Conservation (phyloP, 2,888 invertebrate genomes). For the Rhopalosiphum nymphaeae region DNA sequence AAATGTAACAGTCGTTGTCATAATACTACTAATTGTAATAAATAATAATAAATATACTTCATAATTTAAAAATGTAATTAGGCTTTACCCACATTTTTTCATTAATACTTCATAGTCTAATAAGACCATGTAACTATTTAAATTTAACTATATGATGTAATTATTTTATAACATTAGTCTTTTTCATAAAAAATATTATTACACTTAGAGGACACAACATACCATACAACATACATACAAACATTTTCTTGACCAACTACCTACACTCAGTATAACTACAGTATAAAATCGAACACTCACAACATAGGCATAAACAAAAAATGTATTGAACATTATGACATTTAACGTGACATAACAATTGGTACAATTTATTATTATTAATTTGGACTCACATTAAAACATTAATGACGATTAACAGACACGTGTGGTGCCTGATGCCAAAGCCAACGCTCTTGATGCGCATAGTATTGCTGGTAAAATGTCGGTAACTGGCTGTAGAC, state of each 20-base stretch:
- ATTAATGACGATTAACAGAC: background rate
- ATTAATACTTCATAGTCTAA: background rate
- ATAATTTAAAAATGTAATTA: too few relatives aligned
- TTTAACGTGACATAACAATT: background rate
- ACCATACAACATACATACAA: background rate
- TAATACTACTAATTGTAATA: background rate
- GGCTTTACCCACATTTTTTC: too few relatives aligned
- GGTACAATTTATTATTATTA: background rate
- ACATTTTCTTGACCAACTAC: background rate
- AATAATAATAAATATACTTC: too few relatives aligned
- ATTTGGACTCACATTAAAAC: background rate
- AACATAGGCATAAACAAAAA: background rate
- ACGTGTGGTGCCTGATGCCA: background rate
- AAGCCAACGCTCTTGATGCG: background rate
- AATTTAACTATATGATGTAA: background rate
- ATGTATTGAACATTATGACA: background rate
- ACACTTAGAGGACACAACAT: background rate
- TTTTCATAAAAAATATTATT: background rate
- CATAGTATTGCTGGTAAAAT: background rate
- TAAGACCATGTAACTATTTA: background rate
- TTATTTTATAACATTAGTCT: background rate
- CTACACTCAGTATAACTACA: background rate
- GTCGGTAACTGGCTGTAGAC: background rate
- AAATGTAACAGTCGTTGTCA: background rate
- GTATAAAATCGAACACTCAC: background rate